Evolutionary conservation across 2,113 vertebrate genomes (phyloP).

Genomic region (Notiomystis cincta): DNA sequence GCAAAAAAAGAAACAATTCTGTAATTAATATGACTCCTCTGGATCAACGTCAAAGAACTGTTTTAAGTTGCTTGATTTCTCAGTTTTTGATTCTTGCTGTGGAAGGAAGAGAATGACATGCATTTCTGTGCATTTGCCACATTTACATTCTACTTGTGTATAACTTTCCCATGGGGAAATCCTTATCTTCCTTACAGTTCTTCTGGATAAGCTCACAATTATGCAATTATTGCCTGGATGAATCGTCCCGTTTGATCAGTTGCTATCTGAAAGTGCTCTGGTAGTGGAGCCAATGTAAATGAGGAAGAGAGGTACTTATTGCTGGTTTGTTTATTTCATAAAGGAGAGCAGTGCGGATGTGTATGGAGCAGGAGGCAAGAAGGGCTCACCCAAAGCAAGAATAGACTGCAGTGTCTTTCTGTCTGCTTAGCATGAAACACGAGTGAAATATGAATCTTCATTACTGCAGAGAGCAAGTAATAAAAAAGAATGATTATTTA

Average conservation of each 20-base stretch:
- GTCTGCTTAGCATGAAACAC: background rate
- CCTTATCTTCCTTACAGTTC: background rate
- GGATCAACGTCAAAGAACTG: constrained; percentile 16
- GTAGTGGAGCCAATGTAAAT: background rate
- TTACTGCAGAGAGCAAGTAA: background rate
- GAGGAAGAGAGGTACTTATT: background rate
- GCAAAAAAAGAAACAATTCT: background rate
- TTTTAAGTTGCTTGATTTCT: background rate
- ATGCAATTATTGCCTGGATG: background rate
- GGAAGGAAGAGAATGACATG: constrained; percentile 2
- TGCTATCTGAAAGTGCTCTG: background rate
- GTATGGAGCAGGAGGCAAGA: background rate
- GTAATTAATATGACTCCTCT: constrained; percentile 41
- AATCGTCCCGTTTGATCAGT: background rate
- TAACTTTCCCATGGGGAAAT: background rate
- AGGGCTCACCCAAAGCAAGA: background rate
- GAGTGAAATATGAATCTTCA: constrained; percentile 10
- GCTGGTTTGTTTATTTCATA: background rate
- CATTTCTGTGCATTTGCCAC: background rate
- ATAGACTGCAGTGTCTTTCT: background rate
- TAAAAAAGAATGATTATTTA: constrained; percentile 40
- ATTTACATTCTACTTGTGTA: background rate
- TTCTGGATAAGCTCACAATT: background rate
- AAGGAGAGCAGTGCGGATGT: background rate
- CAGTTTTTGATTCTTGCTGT: background rate